A percentile compares a stretch with the other conserved stretches of the same genome.
These are phyloP conservation scores for Hirtodrosophila duncani DNA, from an alignment of 2,888 invertebrate genomes.

Conservation along the genomic window DNA sequence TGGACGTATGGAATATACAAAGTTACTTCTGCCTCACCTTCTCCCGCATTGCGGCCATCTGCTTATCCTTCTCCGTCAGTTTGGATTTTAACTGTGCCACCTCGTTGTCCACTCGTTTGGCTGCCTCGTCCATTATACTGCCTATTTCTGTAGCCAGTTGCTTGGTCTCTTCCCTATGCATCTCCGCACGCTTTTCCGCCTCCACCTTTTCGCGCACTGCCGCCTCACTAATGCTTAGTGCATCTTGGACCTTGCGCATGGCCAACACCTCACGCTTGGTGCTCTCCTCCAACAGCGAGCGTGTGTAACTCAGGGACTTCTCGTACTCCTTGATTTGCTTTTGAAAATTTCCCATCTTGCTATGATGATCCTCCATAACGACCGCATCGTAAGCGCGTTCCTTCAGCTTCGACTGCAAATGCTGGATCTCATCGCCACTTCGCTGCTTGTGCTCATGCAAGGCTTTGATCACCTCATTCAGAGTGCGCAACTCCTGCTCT, in stretches of 20 bases:
- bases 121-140: slow-evolving; percentile 80
- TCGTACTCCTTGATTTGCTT: slow-evolving; percentile 76
- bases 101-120: slow-evolving; percentile 81
- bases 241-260: slow-evolving; percentile 81
- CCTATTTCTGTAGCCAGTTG: slow-evolving; percentile 80
- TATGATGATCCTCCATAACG: slow-evolving; percentile 6
- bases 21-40: slow-evolving; percentile 55
- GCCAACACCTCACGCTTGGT: slow-evolving; percentile 79
- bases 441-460: slow-evolving; percentile 57
- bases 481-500: slow-evolving; percentile 25
- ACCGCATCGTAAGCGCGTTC: not conserved
- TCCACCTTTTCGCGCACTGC: slow-evolving; percentile 81
- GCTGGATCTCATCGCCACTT: slow-evolving; percentile 36
- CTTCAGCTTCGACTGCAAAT: slow-evolving; percentile 48
- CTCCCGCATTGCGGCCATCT: slow-evolving; percentile 78
- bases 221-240: slow-evolving; percentile 80
- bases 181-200: slow-evolving; percentile 79
- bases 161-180: slow-evolving; percentile 80
- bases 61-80: slow-evolving; percentile 81
- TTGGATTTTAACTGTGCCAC: slow-evolving; percentile 80
- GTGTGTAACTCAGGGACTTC: slow-evolving; percentile 77
- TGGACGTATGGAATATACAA: not conserved
- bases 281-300: slow-evolving; percentile 75
- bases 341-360: slow-evolving; percentile 51
- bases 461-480: slow-evolving; percentile 37